Conservation (phyloP, 2,888 invertebrate species). For the Lithosia quadra region DNA sequence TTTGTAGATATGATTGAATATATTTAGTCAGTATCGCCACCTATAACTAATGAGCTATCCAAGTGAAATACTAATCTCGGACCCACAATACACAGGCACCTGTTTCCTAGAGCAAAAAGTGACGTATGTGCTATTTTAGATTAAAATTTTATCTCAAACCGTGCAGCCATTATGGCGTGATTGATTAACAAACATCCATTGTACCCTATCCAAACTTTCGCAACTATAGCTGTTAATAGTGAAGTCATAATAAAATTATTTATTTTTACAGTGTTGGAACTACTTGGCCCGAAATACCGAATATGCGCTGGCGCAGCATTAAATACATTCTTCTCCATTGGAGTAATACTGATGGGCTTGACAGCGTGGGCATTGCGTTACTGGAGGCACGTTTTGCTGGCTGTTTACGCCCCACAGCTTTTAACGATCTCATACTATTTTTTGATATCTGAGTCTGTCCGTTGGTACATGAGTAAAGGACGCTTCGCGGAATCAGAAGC, state of each 20-base stretch:
- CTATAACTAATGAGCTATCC: too few relatives aligned
- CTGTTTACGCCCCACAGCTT: slow-evolving; percentile 89
- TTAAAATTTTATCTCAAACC: too few relatives aligned
- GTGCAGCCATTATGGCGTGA: too few relatives aligned
- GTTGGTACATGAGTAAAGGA: slow-evolving; percentile 92
- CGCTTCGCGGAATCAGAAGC: slow-evolving; percentile 88
- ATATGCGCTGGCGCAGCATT: slow-evolving; percentile 90
- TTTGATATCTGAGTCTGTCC: slow-evolving; percentile 89
- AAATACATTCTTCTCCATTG: slow-evolving; percentile 90
- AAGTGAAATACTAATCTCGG: too few relatives aligned
- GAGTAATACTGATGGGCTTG: slow-evolving; percentile 89
- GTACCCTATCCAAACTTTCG: too few relatives aligned
- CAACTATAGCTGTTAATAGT: too few relatives aligned
- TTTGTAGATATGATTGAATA: too few relatives aligned
- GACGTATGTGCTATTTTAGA: too few relatives aligned
- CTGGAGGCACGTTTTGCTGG: slow-evolving; percentile 89
- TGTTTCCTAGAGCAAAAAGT: too few relatives aligned
- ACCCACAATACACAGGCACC: too few relatives aligned
- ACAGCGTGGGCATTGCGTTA: slow-evolving; percentile 89
- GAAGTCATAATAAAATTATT: not conserved
- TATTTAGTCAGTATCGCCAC: too few relatives aligned
- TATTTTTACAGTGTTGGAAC: slow-evolving; percentile 87
- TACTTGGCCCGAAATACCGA: slow-evolving; percentile 90
- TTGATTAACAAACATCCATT: too few relatives aligned
- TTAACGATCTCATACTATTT: slow-evolving; percentile 89